These are phyloP conservation scores for Papilio elwesi DNA, from an alignment of 2,888 invertebrate genomes.

Conservation along the genomic window DNA sequence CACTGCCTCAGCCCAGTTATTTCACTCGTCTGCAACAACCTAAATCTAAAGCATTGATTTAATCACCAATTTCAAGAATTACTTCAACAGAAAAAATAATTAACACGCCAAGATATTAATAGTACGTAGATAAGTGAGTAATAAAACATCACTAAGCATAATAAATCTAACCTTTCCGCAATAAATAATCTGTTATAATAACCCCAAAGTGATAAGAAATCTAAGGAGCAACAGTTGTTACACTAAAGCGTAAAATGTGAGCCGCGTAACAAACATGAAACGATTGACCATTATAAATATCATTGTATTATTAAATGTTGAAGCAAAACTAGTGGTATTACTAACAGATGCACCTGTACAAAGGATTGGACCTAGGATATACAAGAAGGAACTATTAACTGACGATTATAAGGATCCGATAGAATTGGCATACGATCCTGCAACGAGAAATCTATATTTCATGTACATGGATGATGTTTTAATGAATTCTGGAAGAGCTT, in stretches of 20 bases:
- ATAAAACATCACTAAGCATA: conserved; percentile 2
- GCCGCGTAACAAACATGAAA: conserved; percentile 47
- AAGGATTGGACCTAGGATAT: conserved; percentile 65
- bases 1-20: no score
- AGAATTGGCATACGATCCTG: conserved; percentile 73
- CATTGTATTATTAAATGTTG: conserved; percentile 50
- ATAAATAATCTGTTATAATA: conserved; percentile 53
- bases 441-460: conserved; percentile 71
- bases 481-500: conserved; percentile 72
- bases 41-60: no score
- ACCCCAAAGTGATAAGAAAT: conserved; percentile 59
- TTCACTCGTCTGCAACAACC: no score
- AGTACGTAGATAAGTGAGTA: neutral
- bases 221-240: conserved; percentile 43
- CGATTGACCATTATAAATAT: conserved; percentile 46
- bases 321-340: conserved; percentile 60
- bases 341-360: conserved; percentile 65
- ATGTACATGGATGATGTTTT: conserved; percentile 75
- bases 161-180: conserved; percentile 16
- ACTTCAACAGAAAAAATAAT: no score
- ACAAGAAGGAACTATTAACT: conserved; percentile 69
- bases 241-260: conserved; percentile 10
- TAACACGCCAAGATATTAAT: no score
- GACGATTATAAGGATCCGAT: conserved; percentile 62
- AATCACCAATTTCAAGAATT: no score